These are phyloP conservation scores for Falco cherrug DNA, from an alignment of 2,797 vertebrate genomes.

Conservation along the genomic window DNA sequence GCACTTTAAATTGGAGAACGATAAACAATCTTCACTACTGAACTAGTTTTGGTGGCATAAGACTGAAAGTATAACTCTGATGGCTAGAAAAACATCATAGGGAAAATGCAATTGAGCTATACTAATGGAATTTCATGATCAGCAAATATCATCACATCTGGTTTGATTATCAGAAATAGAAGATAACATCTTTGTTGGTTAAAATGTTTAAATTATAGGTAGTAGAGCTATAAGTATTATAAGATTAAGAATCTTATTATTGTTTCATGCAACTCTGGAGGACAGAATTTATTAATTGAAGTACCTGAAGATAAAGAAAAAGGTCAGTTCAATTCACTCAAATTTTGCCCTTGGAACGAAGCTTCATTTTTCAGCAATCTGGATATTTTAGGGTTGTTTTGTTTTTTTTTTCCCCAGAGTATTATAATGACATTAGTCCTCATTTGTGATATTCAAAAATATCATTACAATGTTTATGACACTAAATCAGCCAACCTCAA, in stretches of 20 bases:
- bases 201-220: background rate
- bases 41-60: background rate
- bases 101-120: background rate
- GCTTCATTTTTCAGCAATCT: background rate
- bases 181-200: background rate
- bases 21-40: background rate
- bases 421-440: background rate
- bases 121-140: background rate
- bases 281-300: background rate
- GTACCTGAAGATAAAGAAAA: background rate
- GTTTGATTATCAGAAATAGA: background rate
- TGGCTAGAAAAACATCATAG: background rate
- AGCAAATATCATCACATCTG: background rate
- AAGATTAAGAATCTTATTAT: background rate
- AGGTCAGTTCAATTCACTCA: background rate
- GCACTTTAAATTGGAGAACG: background rate
- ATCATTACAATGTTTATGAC: slow-evolving; percentile 18
- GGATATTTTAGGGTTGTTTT: background rate
- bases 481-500: background rate
- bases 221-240: background rate
- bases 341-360: background rate
- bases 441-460: slow-evolving; percentile 5
- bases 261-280: background rate
- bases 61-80: background rate
- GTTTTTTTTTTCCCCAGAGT: background rate